These are phyloP conservation scores for Neostethus bicornis DNA, from an alignment of 2,797 vertebrate genomes.

Conservation along the genomic window DNA sequence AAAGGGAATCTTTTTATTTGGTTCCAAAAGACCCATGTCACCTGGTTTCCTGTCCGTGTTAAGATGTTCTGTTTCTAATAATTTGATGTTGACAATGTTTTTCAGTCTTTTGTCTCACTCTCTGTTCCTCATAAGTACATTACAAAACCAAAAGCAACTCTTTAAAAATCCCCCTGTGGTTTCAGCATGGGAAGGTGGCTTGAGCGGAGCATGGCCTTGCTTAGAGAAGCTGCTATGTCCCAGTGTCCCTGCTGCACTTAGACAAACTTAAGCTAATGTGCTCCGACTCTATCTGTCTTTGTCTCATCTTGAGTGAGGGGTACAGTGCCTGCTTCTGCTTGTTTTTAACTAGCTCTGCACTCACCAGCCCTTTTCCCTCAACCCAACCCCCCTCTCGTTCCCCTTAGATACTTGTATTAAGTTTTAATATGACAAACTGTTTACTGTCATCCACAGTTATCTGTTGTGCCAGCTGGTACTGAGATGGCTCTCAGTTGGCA, in stretches of 20 bases:
- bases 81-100: slow-evolving; percentile 27
- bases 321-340: slow-evolving; percentile 72
- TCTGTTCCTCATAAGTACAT: slow-evolving; percentile 52
- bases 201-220: slow-evolving; percentile 85
- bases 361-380: slow-evolving; percentile 32
- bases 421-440: slow-evolving; percentile 70
- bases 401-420: slow-evolving; percentile 60
- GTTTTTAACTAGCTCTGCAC: slow-evolving; percentile 60
- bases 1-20: slow-evolving; percentile 28
- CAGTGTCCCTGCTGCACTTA: slow-evolving; percentile 60
- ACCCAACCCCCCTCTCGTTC: slow-evolving; percentile 40
- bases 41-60: slow-evolving; percentile 25
- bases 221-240: slow-evolving; percentile 78
- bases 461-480: slow-evolving; percentile 65
- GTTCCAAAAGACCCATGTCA: slow-evolving; percentile 31
- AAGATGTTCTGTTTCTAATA: slow-evolving; percentile 35
- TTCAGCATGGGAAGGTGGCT: slow-evolving; percentile 82
- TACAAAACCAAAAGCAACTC: slow-evolving; percentile 36
- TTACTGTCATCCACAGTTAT: slow-evolving; percentile 71
- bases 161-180: slow-evolving; percentile 70
- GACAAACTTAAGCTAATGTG: slow-evolving; percentile 56
- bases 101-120: slow-evolving; percentile 53
- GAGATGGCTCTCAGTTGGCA: slow-evolving; percentile 43
- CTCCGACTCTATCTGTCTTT: slow-evolving; percentile 39
- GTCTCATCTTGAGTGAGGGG: slow-evolving; percentile 49